These are phyloP conservation scores for Xylota sylvarum DNA, from an alignment of 2,888 invertebrate species.

Conservation along the genomic window DNA sequence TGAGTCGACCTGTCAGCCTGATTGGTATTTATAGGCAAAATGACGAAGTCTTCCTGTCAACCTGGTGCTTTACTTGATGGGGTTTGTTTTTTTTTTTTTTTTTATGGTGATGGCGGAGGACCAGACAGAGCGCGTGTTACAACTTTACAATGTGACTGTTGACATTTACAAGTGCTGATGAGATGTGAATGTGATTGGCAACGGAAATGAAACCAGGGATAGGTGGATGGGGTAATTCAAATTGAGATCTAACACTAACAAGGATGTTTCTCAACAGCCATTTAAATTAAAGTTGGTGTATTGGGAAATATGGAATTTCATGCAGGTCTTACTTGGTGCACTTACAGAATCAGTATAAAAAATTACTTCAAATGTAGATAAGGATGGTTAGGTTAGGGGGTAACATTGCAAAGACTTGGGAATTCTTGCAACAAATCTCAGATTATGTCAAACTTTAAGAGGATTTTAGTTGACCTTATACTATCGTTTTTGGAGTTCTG, in stretches of 20 bases:
- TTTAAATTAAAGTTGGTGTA: too few relatives aligned
- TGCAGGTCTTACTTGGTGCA: too few relatives aligned
- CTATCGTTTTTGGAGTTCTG: too few relatives aligned
- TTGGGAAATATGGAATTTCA: too few relatives aligned
- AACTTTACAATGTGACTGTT: background rate
- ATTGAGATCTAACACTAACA: background rate
- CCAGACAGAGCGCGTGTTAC: background rate
- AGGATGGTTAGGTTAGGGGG: too few relatives aligned
- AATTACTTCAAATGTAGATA: too few relatives aligned
- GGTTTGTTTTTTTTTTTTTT: background rate
- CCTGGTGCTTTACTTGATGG: constrained; percentile 64
- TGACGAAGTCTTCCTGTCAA: constrained; percentile 72
- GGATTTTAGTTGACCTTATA: too few relatives aligned
- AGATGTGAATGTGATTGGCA: constrained; percentile 12
- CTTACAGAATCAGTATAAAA: too few relatives aligned
- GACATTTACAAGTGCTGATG: constrained; percentile 21
- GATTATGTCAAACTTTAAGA: too few relatives aligned
- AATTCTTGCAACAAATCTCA: too few relatives aligned
- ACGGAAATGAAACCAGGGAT: background rate
- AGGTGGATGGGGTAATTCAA: background rate
- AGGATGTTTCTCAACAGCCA: too few relatives aligned
- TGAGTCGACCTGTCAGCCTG: constrained; percentile 65
- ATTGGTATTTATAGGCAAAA: constrained; percentile 75
- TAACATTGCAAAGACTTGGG: too few relatives aligned
- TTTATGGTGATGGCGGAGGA: background rate